Evolutionary conservation across 2,888 invertebrate genomes (phyloP), one percentile per base, ranked within the genome.

Genomic region (Ormyrus pomaceus): DNA sequence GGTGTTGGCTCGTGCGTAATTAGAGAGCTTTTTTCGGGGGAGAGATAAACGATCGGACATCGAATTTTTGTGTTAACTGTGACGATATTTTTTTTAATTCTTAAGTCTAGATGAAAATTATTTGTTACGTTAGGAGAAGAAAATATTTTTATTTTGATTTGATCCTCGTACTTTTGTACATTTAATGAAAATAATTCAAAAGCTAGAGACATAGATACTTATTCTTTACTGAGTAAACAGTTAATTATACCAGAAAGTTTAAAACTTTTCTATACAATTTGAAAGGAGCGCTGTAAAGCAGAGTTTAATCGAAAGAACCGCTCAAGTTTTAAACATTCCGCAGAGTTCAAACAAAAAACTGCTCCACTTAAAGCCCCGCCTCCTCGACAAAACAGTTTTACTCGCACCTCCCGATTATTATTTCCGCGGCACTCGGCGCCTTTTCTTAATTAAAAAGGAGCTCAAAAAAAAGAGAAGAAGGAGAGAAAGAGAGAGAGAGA

Each of bases 361-460:
- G 34, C 59, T 64, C 64, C 74, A 71, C 53, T 81, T 75, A 75
- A 65, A 78, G 62, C 70, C 61, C 19, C 55, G 19, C 59, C 61
- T 56, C 11, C 65, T 64, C n/a, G 6, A 50, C 56, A 74, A 73
- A 71, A 70, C 61, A 70, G 66, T 75, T 77, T 69, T 70, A 48
- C 45, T 48, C 45, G 11, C 66, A 13, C 50, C 66, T 56, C 64
- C 34, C 69, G 68, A 80, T 80, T 73, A 73, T 72, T 77, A 77
- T 80, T 73, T 72, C 66, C 69, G 46, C 6, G 8, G 6, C 34
- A 61, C 11, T 13, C 73, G 6, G 11, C 62, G 45, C 45, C 75
- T 75, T 62, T 59, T 82, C 72, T 79, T 79, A 82, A 82, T 79
- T 79, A 81, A 76, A 79, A 76, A 62, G 46, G 69, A 34, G 34